A percentile compares a stretch with the other conserved stretches of the same genome.
Conservation (phyloP, 2,113 vertebrate species). For the Podarcis cretensis region DNA sequence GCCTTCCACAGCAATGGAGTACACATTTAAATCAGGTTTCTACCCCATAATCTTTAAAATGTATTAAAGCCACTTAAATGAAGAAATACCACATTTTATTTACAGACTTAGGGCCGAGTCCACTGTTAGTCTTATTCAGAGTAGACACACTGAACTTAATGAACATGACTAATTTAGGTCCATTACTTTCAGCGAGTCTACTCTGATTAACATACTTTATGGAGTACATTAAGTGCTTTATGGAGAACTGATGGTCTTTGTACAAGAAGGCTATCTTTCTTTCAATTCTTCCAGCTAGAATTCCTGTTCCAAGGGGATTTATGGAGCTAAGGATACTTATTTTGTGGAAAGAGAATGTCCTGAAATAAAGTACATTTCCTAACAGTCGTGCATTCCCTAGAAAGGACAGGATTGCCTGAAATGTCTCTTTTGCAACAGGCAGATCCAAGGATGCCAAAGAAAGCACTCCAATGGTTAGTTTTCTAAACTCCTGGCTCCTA, state of each 20-base stretch:
- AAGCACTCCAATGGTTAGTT: slow-evolving; percentile 72
- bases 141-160: no score
- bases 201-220: not conserved
- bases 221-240: not conserved
- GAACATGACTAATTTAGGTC: no score
- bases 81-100: not conserved
- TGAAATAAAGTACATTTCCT: not conserved
- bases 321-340: no score
- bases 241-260: not conserved
- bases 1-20: not conserved
- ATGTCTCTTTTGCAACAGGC: slow-evolving; percentile 62
- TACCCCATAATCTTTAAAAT: not conserved
- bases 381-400: not conserved
- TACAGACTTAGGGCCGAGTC: no score
- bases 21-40: not conserved
- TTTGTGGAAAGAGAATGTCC: not conserved
- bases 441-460: slow-evolving; percentile 72
- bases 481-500: slow-evolving; percentile 73
- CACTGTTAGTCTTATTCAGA: no score
- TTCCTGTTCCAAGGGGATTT: not conserved
- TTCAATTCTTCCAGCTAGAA: not conserved
- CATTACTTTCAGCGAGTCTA: no score
- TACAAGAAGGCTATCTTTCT: not conserved
- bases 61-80: not conserved
- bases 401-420: not conserved